phyloP scores from a whole-genome alignment of 2,888 invertebrate genomes.

The Agelastica alni region DNA sequence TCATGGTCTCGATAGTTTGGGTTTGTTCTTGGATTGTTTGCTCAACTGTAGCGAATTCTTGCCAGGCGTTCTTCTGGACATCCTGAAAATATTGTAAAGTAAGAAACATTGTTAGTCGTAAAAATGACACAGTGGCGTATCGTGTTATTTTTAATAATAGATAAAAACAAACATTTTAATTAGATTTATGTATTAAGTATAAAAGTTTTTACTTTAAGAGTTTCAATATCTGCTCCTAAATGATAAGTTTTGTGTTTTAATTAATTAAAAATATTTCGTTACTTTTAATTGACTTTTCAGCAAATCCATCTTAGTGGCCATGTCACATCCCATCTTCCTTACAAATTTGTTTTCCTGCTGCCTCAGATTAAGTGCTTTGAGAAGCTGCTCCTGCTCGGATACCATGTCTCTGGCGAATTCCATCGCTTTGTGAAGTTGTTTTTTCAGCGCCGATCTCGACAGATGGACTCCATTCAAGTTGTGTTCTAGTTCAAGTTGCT shows the following conservation, averaged over 20 bases:
- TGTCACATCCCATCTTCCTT: constrained; percentile 57
- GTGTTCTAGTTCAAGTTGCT: constrained; percentile 57
- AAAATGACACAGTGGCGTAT: too few relatives aligned
- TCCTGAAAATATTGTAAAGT: constrained; percentile 56
- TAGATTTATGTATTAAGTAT: too few relatives aligned
- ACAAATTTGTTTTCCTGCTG: constrained; percentile 54
- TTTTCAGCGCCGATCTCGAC: constrained; percentile 59
- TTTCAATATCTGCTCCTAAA: too few relatives aligned
- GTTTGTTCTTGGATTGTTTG: constrained; percentile 59
- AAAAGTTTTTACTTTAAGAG: too few relatives aligned
- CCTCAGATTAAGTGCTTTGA: constrained; percentile 53
- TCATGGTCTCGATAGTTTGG: constrained; percentile 56
- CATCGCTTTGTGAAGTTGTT: constrained; percentile 61
- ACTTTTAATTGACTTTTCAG: constrained; percentile 60
- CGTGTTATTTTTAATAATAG: too few relatives aligned
- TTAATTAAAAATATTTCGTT: constrained; percentile 26
- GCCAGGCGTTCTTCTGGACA: constrained; percentile 60
- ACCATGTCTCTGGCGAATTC: constrained; percentile 61
- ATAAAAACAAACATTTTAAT: too few relatives aligned
- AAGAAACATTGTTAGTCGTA: too few relatives aligned
- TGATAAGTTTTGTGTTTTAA: too few relatives aligned
- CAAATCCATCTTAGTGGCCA: constrained; percentile 58
- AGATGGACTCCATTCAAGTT: constrained; percentile 57
- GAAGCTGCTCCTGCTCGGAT: constrained; percentile 59
- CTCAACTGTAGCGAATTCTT: constrained; percentile 60